These are phyloP conservation scores for Bambusicola thoracicus DNA, from an alignment of 2,113 vertebrate genomes.

Conservation along the genomic window DNA sequence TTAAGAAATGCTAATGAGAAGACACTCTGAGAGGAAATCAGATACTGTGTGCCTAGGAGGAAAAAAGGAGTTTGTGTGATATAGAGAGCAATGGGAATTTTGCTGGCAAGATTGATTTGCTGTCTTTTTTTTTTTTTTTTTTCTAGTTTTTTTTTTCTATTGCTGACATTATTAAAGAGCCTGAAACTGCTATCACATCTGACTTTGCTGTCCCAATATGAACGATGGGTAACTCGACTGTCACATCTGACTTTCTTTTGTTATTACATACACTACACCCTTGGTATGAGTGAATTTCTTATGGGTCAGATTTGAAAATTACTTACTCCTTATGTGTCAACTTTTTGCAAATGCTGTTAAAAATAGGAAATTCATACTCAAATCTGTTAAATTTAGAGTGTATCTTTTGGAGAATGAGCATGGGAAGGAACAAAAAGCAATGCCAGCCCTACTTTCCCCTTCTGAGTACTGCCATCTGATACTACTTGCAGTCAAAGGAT, in stretches of 20 bases:
- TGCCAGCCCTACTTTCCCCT: not conserved
- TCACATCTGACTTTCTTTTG: not conserved
- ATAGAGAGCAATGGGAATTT: not conserved
- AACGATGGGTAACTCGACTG: not conserved
- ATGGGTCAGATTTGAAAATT: not conserved
- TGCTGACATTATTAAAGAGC: not conserved
- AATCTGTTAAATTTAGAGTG: not conserved
- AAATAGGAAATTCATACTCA: not conserved
- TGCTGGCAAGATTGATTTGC: not conserved
- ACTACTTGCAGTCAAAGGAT: not conserved
- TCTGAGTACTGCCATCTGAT: not conserved
- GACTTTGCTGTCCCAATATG: accelerated
- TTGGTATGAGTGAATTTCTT: not conserved
- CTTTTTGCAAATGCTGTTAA: not conserved
- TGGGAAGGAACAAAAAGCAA: not conserved
- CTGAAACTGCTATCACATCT: not conserved
- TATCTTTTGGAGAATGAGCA: not conserved
- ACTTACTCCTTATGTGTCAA: not conserved
- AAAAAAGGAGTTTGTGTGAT: not conserved
- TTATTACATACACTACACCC: not conserved
- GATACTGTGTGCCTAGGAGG: not conserved
- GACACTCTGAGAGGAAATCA: not conserved
- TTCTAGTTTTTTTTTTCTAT: not conserved
- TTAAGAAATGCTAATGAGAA: not conserved
- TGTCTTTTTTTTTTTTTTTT: not conserved